Conservation (phyloP, 1,140 invertebrate species). For the Callitettix versicolor region DNA sequence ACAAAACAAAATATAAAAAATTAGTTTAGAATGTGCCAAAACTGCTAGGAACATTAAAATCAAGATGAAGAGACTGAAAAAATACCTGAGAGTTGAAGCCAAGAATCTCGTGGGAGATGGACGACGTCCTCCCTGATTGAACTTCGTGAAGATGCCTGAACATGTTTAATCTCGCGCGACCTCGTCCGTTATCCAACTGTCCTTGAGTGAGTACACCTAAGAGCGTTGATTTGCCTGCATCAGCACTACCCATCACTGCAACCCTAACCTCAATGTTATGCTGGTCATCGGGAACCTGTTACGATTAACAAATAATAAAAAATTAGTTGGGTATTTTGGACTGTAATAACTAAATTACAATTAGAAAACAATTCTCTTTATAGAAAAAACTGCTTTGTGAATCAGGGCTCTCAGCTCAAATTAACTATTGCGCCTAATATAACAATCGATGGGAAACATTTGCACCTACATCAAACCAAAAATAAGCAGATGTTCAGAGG, state of each 20-base stretch:
- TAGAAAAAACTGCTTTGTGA: not conserved
- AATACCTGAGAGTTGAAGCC: conserved; percentile 79
- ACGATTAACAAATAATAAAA: too few relatives aligned
- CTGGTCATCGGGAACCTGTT: conserved; percentile 73
- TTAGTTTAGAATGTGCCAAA: too few relatives aligned
- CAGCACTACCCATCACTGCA: conserved; percentile 85
- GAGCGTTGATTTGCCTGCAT: conserved; percentile 88
- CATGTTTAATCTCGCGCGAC: conserved; percentile 87
- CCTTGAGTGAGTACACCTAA: conserved; percentile 92
- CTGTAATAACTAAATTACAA: too few relatives aligned
- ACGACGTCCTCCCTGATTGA: conserved; percentile 88
- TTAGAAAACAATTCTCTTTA: not conserved
- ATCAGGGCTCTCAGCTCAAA: too few relatives aligned
- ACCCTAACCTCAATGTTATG: conserved; percentile 81
- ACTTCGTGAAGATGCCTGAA: conserved; percentile 95
- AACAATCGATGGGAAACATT: too few relatives aligned
- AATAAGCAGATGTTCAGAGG: too few relatives aligned
- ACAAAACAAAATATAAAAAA: too few relatives aligned
- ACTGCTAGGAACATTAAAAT: too few relatives aligned
- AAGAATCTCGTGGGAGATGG: conserved; percentile 92
- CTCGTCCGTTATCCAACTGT: conserved; percentile 88
- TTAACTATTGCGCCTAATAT: too few relatives aligned
- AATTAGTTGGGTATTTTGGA: too few relatives aligned
- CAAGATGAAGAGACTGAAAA: too few relatives aligned
- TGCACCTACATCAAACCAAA: too few relatives aligned